Evolutionary conservation across 2,888 invertebrate genomes (phyloP).

Genomic region (Nomada fabriciana): DNA sequence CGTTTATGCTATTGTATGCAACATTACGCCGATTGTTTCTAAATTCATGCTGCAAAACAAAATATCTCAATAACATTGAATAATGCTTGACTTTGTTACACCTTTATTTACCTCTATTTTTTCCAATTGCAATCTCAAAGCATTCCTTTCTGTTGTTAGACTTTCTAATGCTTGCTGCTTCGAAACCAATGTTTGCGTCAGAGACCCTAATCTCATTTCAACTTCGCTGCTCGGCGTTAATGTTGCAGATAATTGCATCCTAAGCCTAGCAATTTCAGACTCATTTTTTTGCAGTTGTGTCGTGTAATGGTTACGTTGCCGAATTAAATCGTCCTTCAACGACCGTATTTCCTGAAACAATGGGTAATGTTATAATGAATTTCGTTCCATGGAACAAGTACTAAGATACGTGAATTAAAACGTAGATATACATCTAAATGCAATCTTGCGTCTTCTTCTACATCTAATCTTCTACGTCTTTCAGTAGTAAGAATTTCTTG

Average conservation of each 20-base stretch:
- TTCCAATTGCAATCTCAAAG: conserved; percentile 93
- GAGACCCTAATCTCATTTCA: conserved; percentile 79
- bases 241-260: conserved; percentile 85
- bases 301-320: conserved; percentile 85
- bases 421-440: conserved; percentile 74
- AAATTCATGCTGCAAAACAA: conserved; percentile 86
- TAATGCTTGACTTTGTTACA: background rate
- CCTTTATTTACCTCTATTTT: conserved; percentile 87
- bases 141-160: conserved; percentile 93
- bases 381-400: conserved; percentile 9
- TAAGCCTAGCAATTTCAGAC: conserved; percentile 86
- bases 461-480: conserved; percentile 82
- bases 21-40: conserved; percentile 86
- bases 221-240: conserved; percentile 81
- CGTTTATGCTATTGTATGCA: conserved; percentile 87
- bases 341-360: conserved; percentile 85
- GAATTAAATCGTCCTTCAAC: conserved; percentile 85
- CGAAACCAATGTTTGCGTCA: conserved; percentile 93
- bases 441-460: conserved; percentile 84
- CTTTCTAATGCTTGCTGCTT: conserved; percentile 94
- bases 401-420: background rate
- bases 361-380: conserved; percentile 8
- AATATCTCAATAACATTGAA: background rate
- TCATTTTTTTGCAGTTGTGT: conserved; percentile 86
- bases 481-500: conserved; percentile 83